These are phyloP conservation scores for Hydraecia micacea DNA, from an alignment of 2,888 invertebrate species.

Conservation along the genomic window DNA sequence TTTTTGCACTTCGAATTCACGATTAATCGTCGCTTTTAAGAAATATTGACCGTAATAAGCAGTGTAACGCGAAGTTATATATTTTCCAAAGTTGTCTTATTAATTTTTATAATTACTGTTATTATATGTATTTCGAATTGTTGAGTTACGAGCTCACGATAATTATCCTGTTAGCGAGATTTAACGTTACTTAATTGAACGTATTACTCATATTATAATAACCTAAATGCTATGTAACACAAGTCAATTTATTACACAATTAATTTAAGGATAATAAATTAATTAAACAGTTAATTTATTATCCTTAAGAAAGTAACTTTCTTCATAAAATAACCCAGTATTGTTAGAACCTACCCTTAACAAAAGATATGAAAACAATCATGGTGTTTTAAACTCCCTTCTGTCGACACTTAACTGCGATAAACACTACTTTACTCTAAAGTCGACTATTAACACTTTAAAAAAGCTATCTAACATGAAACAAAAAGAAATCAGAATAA, in stretches of 20 bases:
- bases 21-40: slow-evolving; percentile 34
- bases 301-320: background rate
- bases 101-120: slow-evolving; percentile 55
- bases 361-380: slow-evolving; percentile 59
- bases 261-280: no score
- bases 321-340: background rate
- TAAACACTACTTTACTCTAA: slow-evolving; percentile 58
- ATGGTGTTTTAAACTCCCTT: slow-evolving; percentile 51
- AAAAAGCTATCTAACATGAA: slow-evolving; percentile 42
- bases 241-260: no score
- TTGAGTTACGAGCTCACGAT: slow-evolving; percentile 49
- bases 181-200: slow-evolving; percentile 35
- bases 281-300: background rate
- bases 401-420: slow-evolving; percentile 63
- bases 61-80: slow-evolving; percentile 27
- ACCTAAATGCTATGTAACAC: background rate
- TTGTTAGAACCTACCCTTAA: slow-evolving; percentile 57
- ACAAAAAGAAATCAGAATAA: slow-evolving; percentile 39
- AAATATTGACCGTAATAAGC: slow-evolving; percentile 44
- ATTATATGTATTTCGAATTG: slow-evolving; percentile 45
- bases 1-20: slow-evolving; percentile 55
- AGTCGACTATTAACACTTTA: slow-evolving; percentile 54
- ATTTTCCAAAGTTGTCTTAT: slow-evolving; percentile 43
- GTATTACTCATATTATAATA: slow-evolving; percentile 17
- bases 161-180: slow-evolving; percentile 39